Base-by-base conservation (phyloP, 2,113 vertebrate genomes). In the Geococcyx californianus region DNA sequence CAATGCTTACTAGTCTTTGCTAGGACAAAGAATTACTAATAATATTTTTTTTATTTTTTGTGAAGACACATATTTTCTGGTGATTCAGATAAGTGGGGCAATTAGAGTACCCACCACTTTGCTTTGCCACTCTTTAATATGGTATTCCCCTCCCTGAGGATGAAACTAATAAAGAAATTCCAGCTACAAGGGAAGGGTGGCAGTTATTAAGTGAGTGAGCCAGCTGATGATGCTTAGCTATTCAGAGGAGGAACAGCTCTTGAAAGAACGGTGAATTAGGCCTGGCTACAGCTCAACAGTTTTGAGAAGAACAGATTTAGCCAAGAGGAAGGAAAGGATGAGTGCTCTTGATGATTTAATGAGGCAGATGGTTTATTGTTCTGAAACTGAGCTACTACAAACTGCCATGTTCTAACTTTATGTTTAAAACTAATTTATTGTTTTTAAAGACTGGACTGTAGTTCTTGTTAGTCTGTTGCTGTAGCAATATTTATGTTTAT, bases 321-420 rank as follows among this genome's bases (percentile, higher is more conserved):
- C 79, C 58, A 86, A 76, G 59, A 95, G 79, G 93, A 94, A 92
- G 78, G 60, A 40, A 95, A 87, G 87, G 59, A 90, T 94, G 75
- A 92, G 80, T 68, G 64, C 55, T 79, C 31, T 87, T 77, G 73
- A 82, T 89, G 89, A 76, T 93, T 97, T 91, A 96, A 96, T 88
- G 82, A 94, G 79, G 68, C 89, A 96, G 84, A 91, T 93, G 60
- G 94, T 84, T 95, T 93, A 95, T 76, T 94, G 58, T 90, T 95
- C 93, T 82, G 70, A 79, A 86, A 87, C 55, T 28, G 63, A 94
- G 20, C 62, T 75, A n/a, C 69, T 79, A n/a, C 29, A 74, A 60
- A 47, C 76, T 70, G 42, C 25, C 11, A 6, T 74, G 51, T 76
- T 90, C 87, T 82, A 90, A 67, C 38, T 87, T 73, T 11, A 34